Evolutionary conservation across 2,888 invertebrate genomes (phyloP).

Genomic region (Gari tellinella): DNA sequence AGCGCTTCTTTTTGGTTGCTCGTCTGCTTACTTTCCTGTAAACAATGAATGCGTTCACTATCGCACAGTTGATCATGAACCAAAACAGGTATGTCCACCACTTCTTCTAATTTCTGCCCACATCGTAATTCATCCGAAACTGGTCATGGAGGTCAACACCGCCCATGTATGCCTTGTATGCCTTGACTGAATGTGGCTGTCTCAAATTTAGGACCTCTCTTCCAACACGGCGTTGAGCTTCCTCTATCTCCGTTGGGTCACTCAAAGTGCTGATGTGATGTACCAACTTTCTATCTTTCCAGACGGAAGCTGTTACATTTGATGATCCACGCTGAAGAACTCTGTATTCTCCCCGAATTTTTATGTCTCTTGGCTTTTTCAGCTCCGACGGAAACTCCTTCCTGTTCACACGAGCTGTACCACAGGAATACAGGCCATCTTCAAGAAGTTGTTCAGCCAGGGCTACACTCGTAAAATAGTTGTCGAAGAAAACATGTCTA

Average conservation of each 20-base stretch:
- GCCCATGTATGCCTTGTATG: slow-evolving; percentile 54
- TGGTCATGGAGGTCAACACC: slow-evolving; percentile 59
- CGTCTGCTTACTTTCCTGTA: slow-evolving; percentile 9
- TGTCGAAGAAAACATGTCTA: slow-evolving; percentile 25
- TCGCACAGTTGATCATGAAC: slow-evolving; percentile 39
- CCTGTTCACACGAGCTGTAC: slow-evolving; percentile 14
- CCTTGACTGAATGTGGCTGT: slow-evolving; percentile 34
- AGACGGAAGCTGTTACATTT: slow-evolving; percentile 27
- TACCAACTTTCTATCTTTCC: slow-evolving; percentile 41
- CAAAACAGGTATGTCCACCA: slow-evolving; percentile 47
- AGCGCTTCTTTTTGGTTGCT: slow-evolving; percentile 4
- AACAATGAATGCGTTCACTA: slow-evolving; percentile 47
- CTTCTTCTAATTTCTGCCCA: slow-evolving; percentile 45
- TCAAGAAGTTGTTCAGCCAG: slow-evolving; percentile 14
- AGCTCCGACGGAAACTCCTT: slow-evolving; percentile 17
- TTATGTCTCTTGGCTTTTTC: slow-evolving; percentile 16
- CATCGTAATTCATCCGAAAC: slow-evolving; percentile 23
- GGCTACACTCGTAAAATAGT: slow-evolving; percentile 20
- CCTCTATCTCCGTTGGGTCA: slow-evolving; percentile 14
- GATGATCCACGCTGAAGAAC: slow-evolving; percentile 1
- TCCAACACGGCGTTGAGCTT: slow-evolving; percentile 25
- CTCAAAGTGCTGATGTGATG: slow-evolving; percentile 33
- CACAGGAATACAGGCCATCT: slow-evolving; percentile 25
- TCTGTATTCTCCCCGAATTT: slow-evolving; percentile 14
- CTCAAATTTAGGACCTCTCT: slow-evolving; percentile 9